Evolutionary conservation across 2,888 invertebrate genomes (phyloP).

Genomic region (Limenitis camilla): DNA sequence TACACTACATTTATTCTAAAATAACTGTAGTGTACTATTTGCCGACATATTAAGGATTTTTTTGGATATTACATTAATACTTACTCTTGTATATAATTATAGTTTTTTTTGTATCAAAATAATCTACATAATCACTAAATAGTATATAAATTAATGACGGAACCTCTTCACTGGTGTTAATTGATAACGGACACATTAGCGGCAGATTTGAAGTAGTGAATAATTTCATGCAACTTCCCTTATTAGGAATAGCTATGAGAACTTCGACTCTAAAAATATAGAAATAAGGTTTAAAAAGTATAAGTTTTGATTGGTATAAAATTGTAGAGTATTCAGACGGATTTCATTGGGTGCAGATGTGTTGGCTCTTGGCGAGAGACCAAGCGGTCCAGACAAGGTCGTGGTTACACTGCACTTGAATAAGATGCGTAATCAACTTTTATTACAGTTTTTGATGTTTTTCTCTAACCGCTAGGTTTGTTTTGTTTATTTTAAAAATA

Average conservation of each 20-base stretch:
- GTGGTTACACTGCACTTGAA: conserved; percentile 20
- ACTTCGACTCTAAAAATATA: neutral
- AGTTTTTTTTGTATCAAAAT: too few relatives aligned
- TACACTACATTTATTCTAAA: too few relatives aligned
- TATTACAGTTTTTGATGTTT: neutral
- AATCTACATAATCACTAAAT: too few relatives aligned
- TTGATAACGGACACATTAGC: conserved; percentile 12
- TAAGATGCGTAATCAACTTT: conserved; percentile 7
- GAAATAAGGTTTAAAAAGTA: neutral
- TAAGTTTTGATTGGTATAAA: neutral
- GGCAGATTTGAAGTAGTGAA: conserved; percentile 15
- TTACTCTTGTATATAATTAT: too few relatives aligned
- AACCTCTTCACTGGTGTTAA: conserved; percentile 1
- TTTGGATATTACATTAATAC: too few relatives aligned
- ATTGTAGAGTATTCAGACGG: conserved; percentile 15
- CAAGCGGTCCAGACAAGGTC: conserved; percentile 50
- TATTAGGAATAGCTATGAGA: neutral
- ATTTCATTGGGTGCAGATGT: conserved; percentile 25
- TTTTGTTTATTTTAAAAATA: neutral
- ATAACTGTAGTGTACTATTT: too few relatives aligned
- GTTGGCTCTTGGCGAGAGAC: conserved; percentile 52
- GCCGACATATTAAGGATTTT: too few relatives aligned
- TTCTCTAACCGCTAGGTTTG: neutral
- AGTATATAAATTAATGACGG: too few relatives aligned
- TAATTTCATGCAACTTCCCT: conserved; percentile 4